phyloP scores from a whole-genome alignment of 2,113 vertebrate species.

The Chionodraco myersi region DNA sequence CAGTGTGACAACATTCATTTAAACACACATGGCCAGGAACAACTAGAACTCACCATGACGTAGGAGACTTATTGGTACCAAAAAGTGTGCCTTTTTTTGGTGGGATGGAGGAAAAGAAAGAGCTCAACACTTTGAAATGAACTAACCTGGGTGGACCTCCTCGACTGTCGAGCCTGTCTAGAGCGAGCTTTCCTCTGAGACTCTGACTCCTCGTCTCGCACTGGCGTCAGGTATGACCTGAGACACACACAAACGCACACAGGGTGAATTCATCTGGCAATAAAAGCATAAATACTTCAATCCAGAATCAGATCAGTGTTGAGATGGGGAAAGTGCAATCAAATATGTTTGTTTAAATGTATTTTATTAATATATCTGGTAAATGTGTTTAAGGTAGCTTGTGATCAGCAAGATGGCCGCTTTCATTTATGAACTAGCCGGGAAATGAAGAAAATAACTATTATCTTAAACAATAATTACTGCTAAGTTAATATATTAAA shows the following conservation, averaged over 20 bases:
- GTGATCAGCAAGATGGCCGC: background rate
- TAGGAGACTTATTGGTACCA: too few relatives aligned
- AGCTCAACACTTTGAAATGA: too few relatives aligned
- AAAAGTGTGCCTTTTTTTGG: too few relatives aligned
- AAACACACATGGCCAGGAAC: constrained; percentile 6
- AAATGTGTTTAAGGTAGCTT: background rate
- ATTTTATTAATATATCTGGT: background rate
- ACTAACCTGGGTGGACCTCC: constrained; percentile 96
- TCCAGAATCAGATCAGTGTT: background rate
- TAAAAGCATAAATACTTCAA: background rate
- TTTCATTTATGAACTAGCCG: background rate
- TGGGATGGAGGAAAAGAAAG: too few relatives aligned
- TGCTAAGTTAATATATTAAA: background rate
- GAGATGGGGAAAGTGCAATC: background rate
- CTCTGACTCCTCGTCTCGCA: constrained; percentile 98
- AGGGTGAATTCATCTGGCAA: background rate
- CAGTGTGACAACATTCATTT: background rate
- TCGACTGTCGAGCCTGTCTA: constrained; percentile 97
- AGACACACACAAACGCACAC: background rate
- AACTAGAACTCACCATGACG: background rate
- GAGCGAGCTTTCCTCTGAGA: constrained; percentile 99
- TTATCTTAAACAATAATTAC: background rate
- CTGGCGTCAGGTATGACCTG: constrained; percentile 98
- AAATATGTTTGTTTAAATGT: background rate
- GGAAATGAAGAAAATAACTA: background rate